These are phyloP conservation scores for Cassiopea andromeda DNA, from an alignment of 30 jellyfish, hydroid and myxozoan species.

Conservation along the genomic window DNA sequence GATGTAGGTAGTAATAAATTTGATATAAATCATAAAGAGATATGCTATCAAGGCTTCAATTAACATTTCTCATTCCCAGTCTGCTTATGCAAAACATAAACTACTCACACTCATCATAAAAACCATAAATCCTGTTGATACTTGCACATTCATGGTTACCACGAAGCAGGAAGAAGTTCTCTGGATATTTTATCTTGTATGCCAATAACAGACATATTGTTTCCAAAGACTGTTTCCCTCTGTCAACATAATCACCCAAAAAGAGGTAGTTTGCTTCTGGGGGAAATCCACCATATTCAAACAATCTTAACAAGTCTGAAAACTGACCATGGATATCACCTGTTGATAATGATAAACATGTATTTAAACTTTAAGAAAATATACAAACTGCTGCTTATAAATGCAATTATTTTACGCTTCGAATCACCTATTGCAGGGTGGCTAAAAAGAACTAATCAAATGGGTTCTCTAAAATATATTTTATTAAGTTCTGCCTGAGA, in stretches of 20 bases:
- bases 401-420: too few species aligned
- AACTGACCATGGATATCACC: conserved; percentile 99
- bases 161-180: conserved; percentile 96
- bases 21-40: too few species aligned
- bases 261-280: conserved; percentile 99
- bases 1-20: too few species aligned
- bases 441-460: too few species aligned
- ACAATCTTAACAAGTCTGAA: conserved; percentile 92
- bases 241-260: conserved; percentile 99
- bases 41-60: too few species aligned
- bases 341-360: conserved; percentile 7
- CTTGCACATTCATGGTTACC: conserved; percentile 99
- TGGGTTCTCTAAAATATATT: too few species aligned
- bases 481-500: too few species aligned
- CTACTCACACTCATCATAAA: conserved; percentile 98
- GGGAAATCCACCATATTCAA: conserved; percentile 99
- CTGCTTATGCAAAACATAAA: background rate
- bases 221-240: conserved; percentile 99
- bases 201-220: conserved; percentile 98
- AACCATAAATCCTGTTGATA: conserved; percentile 99
- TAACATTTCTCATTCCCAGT: too few species aligned
- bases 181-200: conserved; percentile 98
- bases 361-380: too few species aligned
- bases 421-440: too few species aligned
- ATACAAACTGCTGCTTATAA: too few species aligned